These are phyloP conservation scores for Stichopus chloronotus DNA, from an alignment of 35 echinoderm and acorn worm species.

Conservation along the genomic window DNA sequence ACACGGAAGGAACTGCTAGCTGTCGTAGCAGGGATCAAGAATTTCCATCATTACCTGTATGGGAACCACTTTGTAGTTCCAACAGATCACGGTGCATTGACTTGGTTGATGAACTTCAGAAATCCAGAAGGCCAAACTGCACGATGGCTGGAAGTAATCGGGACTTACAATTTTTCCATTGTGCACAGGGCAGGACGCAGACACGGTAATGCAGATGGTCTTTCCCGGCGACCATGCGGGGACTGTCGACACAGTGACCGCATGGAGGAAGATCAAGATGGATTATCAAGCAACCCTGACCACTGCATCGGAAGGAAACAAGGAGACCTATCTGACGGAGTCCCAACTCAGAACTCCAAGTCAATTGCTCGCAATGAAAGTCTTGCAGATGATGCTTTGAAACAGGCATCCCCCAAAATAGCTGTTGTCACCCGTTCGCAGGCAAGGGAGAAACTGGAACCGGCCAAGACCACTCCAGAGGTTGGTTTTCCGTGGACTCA, in stretches of 20 bases:
- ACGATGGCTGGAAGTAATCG: slow-evolving; percentile 23
- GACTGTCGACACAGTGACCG: neutral
- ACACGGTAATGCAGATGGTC: slow-evolving; percentile 44
- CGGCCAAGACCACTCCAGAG: neutral
- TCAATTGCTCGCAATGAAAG: neutral
- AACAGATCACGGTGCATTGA: slow-evolving; percentile 62
- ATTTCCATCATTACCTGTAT: too few relatives aligned
- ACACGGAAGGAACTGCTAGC: too few relatives aligned
- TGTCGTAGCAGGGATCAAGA: too few relatives aligned
- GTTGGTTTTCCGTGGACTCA: too few relatives aligned
- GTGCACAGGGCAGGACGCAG: slow-evolving; percentile 7
- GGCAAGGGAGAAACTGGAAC: neutral
- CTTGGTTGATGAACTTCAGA: slow-evolving; percentile 70
- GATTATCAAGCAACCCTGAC: neutral
- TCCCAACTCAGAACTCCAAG: neutral
- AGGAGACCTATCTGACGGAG: neutral
- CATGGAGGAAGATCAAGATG: neutral
- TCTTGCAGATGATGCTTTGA: neutral
- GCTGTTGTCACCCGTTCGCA: too few relatives aligned
- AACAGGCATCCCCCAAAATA: too few relatives aligned
- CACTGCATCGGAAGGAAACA: neutral
- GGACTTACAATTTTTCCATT: neutral
- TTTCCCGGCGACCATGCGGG: slow-evolving; percentile 26
- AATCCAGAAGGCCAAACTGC: slow-evolving; percentile 40
- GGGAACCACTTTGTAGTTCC: too few relatives aligned